Evolutionary conservation across 2,797 vertebrate genomes (phyloP).

Genomic region (Rachycentron canadum): DNA sequence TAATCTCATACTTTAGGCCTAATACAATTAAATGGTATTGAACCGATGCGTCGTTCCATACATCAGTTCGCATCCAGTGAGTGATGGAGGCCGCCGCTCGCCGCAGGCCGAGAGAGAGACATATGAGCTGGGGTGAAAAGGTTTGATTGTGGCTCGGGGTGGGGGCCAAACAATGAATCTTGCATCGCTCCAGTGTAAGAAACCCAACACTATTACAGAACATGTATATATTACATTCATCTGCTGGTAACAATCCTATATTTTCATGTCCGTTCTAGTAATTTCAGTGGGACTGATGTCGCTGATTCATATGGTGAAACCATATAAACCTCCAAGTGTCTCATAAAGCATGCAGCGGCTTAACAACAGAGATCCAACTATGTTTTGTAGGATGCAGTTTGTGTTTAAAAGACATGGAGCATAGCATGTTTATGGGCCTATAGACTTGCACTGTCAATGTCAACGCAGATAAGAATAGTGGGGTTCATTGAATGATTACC

Average conservation of each 20-base stretch:
- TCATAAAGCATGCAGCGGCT: constrained; percentile 24
- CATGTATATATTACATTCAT: constrained; percentile 29
- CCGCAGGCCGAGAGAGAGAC: constrained; percentile 54
- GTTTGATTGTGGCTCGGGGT: constrained; percentile 62
- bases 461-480: not conserved
- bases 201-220: constrained; percentile 22
- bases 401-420: constrained; percentile 43
- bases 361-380: constrained; percentile 1
- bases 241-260: constrained; percentile 16
- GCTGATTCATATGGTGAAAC: constrained; percentile 14
- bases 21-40: constrained; percentile 84
- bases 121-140: constrained; percentile 68
- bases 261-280: constrained; percentile 29
- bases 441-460: constrained; percentile 29
- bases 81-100: constrained; percentile 46
- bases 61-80: constrained; percentile 67
- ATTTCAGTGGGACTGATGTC: constrained; percentile 29
- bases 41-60: constrained; percentile 70
- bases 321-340: constrained; percentile 28
- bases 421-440: constrained; percentile 63
- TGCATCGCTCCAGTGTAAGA: not conserved
- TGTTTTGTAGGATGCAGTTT: constrained; percentile 58
- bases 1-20: constrained; percentile 81
- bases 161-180: constrained; percentile 50
- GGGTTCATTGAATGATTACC: not conserved